Base-by-base conservation (phyloP, 2,797 vertebrate genomes). In the Anguilla megastoma region DNA sequence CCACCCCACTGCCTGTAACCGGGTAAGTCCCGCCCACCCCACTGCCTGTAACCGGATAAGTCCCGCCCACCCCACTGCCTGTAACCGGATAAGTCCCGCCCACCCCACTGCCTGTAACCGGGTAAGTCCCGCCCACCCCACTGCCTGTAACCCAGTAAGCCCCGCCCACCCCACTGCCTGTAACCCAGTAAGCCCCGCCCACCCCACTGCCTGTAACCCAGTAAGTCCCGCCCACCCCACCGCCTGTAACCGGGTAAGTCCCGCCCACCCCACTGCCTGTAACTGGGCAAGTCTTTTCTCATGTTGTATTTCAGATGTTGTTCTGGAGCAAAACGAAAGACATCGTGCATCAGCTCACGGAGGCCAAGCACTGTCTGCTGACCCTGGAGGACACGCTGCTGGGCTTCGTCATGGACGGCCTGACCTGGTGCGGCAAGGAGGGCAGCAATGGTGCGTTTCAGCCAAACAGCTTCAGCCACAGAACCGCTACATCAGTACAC, bases 321-420 rank as follows among this genome's bases (percentile, higher is more conserved):
- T 95, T 96, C 90, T 96, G 96, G 96, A 96, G 95, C 92, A 94
- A 94, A 93, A 95, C 95, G 0, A 95, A 93, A 27, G 7, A 88
- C 0, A 24, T 95, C 54, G 95, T 91, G 80, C 93, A 95, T 0
- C 88, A 88, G 8, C 94, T 95, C 85, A 93, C 93, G 0, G 0
- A 33, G 0, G 91, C 92, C 30, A 93, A 0, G 1, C 69, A 91
- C 0, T 96, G 95, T 71, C 92, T 90, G 18, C 0, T 87, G 4
- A 95, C 94, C 1, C 0, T 95, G 88, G 95, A 96, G 90, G 92
- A 96, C 88, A 93, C 93, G 0, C 21, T 95, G 82, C 0, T 96
- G 90, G 96, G 96, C 41, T 92, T 24, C 0, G 16, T 93, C 52
- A 80, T 94, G 86, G 14, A 96, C 48, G 89, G 6, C 3, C 91